Evolutionary conservation across 1,140 invertebrate species (phyloP).

Genomic region (Phymorhynchus buccinoides): DNA sequence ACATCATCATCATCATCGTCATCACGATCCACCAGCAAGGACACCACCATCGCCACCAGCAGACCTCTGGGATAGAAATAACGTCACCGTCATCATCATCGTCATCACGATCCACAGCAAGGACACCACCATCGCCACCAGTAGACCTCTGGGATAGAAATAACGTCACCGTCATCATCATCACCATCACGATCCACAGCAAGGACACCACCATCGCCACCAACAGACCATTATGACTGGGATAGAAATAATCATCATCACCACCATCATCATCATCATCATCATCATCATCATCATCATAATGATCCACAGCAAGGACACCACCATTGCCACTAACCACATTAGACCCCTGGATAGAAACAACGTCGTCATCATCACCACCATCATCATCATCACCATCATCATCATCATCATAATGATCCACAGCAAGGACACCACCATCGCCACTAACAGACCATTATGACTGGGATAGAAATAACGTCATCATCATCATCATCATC

Average conservation of each 20-base stretch:
- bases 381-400: background rate
- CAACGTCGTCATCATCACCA: background rate
- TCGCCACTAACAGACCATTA: slow-evolving; percentile 79
- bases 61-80: no score
- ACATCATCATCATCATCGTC: background rate
- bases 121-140: slow-evolving; percentile 81
- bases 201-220: slow-evolving; percentile 83
- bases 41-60: slow-evolving; percentile 90
- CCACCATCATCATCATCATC: slow-evolving; percentile 86
- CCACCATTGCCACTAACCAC: no score
- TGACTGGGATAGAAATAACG: slow-evolving; percentile 77
- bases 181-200: slow-evolving; percentile 89
- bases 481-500: slow-evolving; percentile 88
- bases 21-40: slow-evolving; percentile 79
- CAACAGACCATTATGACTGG: slow-evolving; percentile 76
- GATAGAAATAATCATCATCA: slow-evolving; percentile 82
- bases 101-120: slow-evolving; percentile 91
- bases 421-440: slow-evolving; percentile 87
- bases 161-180: background rate
- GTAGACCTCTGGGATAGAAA: slow-evolving; percentile 75
- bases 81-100: slow-evolving; percentile 71
- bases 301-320: background rate
- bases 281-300: slow-evolving; percentile 18
- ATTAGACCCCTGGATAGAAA: background rate
- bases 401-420: slow-evolving; percentile 82